Evolutionary conservation across 2,888 invertebrate genomes (phyloP).

Genomic region (Hybos culiciformis): DNA sequence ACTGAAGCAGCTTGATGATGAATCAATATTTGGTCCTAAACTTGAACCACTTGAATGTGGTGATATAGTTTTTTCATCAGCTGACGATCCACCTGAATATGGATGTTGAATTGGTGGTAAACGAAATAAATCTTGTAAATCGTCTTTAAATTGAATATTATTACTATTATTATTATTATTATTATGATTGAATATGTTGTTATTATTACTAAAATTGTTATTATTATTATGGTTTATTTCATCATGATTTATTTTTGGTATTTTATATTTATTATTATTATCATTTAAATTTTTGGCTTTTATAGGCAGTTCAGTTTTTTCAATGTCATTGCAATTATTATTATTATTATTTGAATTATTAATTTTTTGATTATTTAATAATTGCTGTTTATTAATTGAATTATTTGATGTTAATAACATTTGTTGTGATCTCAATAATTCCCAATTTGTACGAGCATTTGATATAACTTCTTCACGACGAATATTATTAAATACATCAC

Average conservation of each 20-base stretch:
- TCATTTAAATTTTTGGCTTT: not conserved
- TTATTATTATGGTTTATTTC: not conserved
- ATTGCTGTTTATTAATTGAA: not conserved
- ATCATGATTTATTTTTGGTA: not conserved
- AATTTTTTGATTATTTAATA: not conserved
- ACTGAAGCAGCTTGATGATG: conserved; percentile 48
- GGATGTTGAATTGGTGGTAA: conserved; percentile 59
- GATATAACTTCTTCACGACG: conserved; percentile 72
- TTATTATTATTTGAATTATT: not conserved
- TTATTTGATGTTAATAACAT: not conserved
- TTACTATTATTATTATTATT: not conserved
- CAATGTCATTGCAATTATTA: not conserved
- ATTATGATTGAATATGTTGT: too few species aligned
- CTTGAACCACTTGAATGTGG: conserved; percentile 46
- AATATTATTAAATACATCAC: conserved; percentile 41
- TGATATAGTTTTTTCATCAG: conserved; percentile 4
- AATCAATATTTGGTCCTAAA: conserved; percentile 56
- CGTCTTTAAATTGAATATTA: not conserved
- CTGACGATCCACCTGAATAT: conserved; percentile 39
- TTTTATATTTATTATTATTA: not conserved
- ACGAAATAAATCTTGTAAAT: conserved; percentile 40
- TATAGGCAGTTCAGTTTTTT: too few species aligned
- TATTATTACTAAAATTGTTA: too few species aligned
- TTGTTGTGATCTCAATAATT: conserved; percentile 53
- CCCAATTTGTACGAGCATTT: conserved; percentile 79